Conservation (phyloP, 2,113 vertebrate genomes). For the Oxygymnocypris stewartii region DNA sequence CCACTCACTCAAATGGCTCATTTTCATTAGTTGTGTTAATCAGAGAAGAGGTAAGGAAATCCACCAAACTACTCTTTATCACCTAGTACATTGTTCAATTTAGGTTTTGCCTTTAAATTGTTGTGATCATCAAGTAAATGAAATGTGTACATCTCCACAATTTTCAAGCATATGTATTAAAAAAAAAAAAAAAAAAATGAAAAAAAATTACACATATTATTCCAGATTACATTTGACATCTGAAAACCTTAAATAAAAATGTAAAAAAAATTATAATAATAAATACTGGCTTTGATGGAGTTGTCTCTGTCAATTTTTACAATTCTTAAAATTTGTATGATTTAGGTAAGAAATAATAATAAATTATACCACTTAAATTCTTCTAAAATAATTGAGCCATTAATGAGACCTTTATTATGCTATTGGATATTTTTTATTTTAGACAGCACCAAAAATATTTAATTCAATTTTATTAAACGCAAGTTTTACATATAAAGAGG, state of each 20-base stretch:
- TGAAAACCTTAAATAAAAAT: not conserved
- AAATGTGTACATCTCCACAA: not conserved
- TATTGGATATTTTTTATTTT: not conserved
- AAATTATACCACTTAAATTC: not conserved
- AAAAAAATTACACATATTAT: not conserved
- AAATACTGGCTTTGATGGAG: not conserved
- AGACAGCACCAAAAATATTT: not conserved
- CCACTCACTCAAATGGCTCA: not conserved
- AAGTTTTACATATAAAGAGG: not conserved
- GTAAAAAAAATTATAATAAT: not conserved
- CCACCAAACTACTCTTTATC: constrained; percentile 24
- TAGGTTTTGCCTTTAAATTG: not conserved
- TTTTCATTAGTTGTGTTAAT: constrained; percentile 1
- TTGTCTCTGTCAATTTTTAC: not conserved
- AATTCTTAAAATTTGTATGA: not conserved
- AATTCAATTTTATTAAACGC: not conserved
- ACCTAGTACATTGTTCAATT: not conserved
- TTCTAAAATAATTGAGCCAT: not conserved
- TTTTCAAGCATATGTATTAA: not conserved
- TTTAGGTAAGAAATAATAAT: not conserved
- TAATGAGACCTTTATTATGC: not conserved
- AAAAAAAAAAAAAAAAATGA: not conserved
- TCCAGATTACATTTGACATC: not conserved
- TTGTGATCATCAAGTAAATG: not conserved
- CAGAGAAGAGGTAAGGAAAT: constrained; percentile 2